Evolutionary conservation across 2,113 vertebrate species (phyloP).

Genomic region (Cebus imitator): DNA sequence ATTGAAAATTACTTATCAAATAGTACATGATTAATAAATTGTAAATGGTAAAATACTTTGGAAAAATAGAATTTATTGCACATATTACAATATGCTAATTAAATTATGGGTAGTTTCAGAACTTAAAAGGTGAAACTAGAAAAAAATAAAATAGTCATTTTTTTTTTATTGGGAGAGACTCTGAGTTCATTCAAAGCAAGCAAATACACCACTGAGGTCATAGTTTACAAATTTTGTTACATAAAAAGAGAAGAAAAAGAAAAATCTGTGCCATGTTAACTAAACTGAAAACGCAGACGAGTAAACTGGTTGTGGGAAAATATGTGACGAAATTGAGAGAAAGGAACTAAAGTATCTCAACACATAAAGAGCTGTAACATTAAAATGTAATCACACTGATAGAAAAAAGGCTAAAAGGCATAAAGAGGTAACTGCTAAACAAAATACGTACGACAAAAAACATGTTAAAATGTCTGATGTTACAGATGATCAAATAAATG

Average conservation of each 20-base stretch:
- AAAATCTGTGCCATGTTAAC: neutral
- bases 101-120: neutral
- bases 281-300: neutral
- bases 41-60: neutral
- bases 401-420: neutral
- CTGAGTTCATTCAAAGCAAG: neutral
- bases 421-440: neutral
- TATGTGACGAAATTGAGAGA: neutral
- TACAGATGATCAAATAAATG: conserved; percentile 15
- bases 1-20: neutral
- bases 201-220: neutral
- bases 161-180: neutral
- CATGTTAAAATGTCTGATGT: neutral
- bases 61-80: neutral
- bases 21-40: neutral
- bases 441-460: neutral
- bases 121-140: neutral
- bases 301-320: neutral
- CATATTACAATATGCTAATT: neutral
- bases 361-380: neutral
- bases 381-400: neutral
- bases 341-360: neutral
- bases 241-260: neutral
- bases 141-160: neutral
- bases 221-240: neutral